Evolutionary conservation across 2,888 invertebrate species (phyloP), one percentile per base, ranked within the genome.

Genomic region (Autographa gamma): DNA sequence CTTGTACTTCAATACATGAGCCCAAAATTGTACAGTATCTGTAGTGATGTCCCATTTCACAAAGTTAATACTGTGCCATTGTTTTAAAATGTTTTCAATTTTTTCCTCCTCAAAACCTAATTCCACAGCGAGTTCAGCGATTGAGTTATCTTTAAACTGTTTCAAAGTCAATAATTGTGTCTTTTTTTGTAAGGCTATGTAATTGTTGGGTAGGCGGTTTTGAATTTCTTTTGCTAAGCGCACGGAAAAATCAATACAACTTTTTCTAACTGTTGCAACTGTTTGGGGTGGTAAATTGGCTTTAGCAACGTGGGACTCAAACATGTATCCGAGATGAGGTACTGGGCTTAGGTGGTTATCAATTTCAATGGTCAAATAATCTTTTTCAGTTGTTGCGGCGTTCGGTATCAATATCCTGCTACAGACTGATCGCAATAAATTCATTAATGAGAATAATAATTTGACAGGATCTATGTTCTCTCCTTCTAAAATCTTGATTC

Each of bases 11-110:
- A 58, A 11, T 18, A 86, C 85, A 69, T 84, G 72, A 68, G 63
- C 69, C 84, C 87, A 86, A 77, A 86, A 86, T 34, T 79, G 63
- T 43, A 81, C 68, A 43, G 72, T 71, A 52, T 82, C 64, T 38
- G 34, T 8, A 38, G 52, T 60, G 66, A 43, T 59, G 9, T 76
- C 70, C 83, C 80, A 86, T 69, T 82, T 60, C 5, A 82, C 70
- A 76, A 77, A 83, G 34, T 76, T 16, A 18, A 83, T 82, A 60
- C 41, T 71, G 16, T 82, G 77, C 83, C 79, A 79, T 66, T 81
- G 77, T 34, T 78, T 60, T 62, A 76, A 69, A 41, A 75, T 60
- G 48, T 76, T 73, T 25, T 73, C 67, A 52, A 76, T 75, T 66
- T 71, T 75, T 18, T 74, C 69, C 19, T 68, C 73, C 38, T 73